A percentile compares a stretch with the other conserved stretches of the same genome.
Conservation (phyloP, 2,797 vertebrate species). For the Anguilla obscura region DNA sequence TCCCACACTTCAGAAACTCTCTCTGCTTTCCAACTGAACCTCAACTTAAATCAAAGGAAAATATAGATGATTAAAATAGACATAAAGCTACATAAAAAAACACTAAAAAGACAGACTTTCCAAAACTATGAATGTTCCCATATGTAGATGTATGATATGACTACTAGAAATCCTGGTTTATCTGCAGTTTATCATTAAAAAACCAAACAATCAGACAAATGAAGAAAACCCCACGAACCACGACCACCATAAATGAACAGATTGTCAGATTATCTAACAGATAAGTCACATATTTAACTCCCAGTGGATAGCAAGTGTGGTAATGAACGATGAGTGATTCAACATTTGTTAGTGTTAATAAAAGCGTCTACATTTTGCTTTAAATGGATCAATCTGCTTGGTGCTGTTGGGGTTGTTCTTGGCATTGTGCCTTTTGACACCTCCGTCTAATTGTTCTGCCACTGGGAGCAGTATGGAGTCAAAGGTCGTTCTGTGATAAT, state of each 20-base stretch:
- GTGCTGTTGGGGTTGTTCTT: neutral
- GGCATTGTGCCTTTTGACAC: neutral
- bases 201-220: neutral
- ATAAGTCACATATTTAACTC: neutral
- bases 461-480: constrained; percentile 15
- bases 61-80: neutral
- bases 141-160: neutral
- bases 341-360: neutral
- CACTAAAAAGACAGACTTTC: neutral
- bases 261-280: neutral
- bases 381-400: neutral
- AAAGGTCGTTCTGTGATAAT: constrained; percentile 5
- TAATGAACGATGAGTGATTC: neutral
- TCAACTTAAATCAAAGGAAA: neutral
- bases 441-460: neutral
- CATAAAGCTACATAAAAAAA: neutral
- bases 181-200: neutral
- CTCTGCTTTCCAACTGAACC: neutral
- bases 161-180: constrained; percentile 1
- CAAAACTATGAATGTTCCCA: neutral
- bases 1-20: neutral
- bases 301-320: neutral
- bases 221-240: neutral
- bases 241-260: neutral
- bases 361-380: neutral